These are phyloP conservation scores for Pegea sp. DNA, from an alignment of 23 tunicate species.

Conservation along the genomic window DNA sequence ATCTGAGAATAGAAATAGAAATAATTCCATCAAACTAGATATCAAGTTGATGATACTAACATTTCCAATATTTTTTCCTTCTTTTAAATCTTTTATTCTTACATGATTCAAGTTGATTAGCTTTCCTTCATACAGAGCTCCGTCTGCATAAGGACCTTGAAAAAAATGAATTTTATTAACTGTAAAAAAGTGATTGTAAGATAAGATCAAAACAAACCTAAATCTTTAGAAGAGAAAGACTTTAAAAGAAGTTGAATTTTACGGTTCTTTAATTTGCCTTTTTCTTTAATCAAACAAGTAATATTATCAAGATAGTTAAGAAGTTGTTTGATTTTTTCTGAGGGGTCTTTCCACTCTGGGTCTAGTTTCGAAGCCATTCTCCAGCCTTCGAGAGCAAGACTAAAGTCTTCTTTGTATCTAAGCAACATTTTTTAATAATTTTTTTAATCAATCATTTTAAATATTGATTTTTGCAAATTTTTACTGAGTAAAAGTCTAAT, in stretches of 20 bases:
- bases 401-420: constrained; percentile 43
- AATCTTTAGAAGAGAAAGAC: constrained; percentile 30
- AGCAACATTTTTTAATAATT: neutral
- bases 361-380: constrained; percentile 27
- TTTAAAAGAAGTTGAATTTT: constrained; percentile 29
- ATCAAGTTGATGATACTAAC: constrained; percentile 3
- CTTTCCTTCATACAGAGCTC: constrained; percentile 1
- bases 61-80: constrained; percentile 44
- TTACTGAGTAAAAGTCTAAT: constrained; percentile 1
- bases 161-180: neutral
- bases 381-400: constrained; percentile 45
- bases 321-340: constrained; percentile 12
- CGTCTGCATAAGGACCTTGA: constrained; percentile 31
- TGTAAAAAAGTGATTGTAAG: neutral
- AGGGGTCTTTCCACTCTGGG: constrained; percentile 63
- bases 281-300: constrained; percentile 23
- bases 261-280: constrained; percentile 47
- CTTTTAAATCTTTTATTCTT: constrained; percentile 7
- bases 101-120: constrained; percentile 4
- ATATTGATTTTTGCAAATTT: neutral
- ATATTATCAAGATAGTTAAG: constrained; percentile 39
- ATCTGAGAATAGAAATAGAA: constrained; percentile 5
- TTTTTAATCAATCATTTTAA: neutral
- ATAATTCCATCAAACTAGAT: neutral
- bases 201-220: constrained; percentile 7